These are phyloP conservation scores for Hirudinaria manillensis DNA, from an alignment of 2,888 invertebrate genomes.

Conservation along the genomic window DNA sequence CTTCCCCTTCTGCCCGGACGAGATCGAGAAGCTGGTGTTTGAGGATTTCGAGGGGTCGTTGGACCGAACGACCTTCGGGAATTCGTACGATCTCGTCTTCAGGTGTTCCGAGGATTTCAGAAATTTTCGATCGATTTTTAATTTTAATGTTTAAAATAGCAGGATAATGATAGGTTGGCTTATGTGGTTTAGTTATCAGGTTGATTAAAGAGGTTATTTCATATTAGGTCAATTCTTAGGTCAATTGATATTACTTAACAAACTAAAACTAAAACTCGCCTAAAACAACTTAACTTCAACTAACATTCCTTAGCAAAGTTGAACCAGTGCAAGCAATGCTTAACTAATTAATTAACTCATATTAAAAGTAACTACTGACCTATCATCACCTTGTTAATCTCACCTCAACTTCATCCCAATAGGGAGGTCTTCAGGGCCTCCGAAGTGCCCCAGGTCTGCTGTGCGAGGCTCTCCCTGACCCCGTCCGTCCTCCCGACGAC, in stretches of 20 bases:
- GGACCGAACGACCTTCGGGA: too few relatives aligned
- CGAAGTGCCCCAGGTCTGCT: not conserved
- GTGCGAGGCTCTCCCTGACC: not conserved
- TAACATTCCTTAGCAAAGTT: too few relatives aligned
- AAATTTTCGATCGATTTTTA: too few relatives aligned
- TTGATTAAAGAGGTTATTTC: not conserved
- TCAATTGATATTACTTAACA: too few relatives aligned
- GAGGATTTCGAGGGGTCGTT: slow-evolving; percentile 7
- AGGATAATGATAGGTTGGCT: not conserved
- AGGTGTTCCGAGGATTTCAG: too few relatives aligned
- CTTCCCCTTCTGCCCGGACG: slow-evolving; percentile 22
- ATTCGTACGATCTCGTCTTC: not conserved
- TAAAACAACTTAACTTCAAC: too few relatives aligned
- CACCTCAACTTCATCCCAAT: not conserved
- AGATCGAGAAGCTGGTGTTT: slow-evolving; percentile 1
- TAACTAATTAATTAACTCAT: too few relatives aligned
- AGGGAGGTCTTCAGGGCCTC: slow-evolving; percentile 25
- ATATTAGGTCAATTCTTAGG: too few relatives aligned
- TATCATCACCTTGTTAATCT: too few relatives aligned
- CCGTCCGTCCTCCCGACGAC: not conserved
- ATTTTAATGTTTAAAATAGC: not conserved
- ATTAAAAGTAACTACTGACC: too few relatives aligned
- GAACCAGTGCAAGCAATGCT: too few relatives aligned
- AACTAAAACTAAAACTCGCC: too few relatives aligned
- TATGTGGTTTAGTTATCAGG: not conserved